These are phyloP conservation scores for Oithona nana DNA, from an alignment of 2,888 invertebrate genomes.

Conservation along the genomic window DNA sequence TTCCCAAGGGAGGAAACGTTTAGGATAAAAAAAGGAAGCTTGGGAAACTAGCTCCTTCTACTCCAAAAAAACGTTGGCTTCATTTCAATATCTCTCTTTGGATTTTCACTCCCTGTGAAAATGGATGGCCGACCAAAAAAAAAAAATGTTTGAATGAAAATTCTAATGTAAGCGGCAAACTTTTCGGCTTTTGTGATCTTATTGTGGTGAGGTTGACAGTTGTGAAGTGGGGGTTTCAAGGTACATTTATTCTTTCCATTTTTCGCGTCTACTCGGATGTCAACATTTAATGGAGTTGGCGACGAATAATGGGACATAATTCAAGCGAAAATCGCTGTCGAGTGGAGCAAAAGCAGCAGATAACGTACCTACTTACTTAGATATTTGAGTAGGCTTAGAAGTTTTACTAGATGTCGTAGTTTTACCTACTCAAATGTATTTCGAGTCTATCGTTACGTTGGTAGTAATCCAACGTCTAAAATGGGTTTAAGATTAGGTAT, in stretches of 20 bases:
- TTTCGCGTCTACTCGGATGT: neutral
- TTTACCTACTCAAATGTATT: too few relatives aligned
- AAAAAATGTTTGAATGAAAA: neutral
- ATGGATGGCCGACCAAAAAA: neutral
- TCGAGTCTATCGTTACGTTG: too few relatives aligned
- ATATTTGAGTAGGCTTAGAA: too few relatives aligned
- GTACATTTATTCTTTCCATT: neutral
- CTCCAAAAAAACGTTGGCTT: too few relatives aligned
- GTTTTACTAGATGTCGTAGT: too few relatives aligned
- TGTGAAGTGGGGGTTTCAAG: neutral
- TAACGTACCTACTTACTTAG: too few relatives aligned
- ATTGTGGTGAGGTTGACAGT: neutral
- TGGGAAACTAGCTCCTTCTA: neutral
- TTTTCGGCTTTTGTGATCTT: neutral
- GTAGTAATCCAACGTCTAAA: too few relatives aligned
- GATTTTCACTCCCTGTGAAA: too few relatives aligned
- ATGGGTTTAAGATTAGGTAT: too few relatives aligned
- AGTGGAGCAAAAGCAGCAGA: too few relatives aligned
- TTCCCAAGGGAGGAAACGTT: neutral
- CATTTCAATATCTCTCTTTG: too few relatives aligned
- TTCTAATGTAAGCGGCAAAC: neutral
- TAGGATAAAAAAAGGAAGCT: neutral
- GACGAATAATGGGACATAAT: neutral
- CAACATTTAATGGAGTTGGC: neutral
- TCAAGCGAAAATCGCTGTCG: neutral